Percentiles rank a stretch among this genome's conserved stretches.
phyloP scores from a whole-genome alignment of 2,113 vertebrate species.

The Myrmecobius fasciatus region DNA sequence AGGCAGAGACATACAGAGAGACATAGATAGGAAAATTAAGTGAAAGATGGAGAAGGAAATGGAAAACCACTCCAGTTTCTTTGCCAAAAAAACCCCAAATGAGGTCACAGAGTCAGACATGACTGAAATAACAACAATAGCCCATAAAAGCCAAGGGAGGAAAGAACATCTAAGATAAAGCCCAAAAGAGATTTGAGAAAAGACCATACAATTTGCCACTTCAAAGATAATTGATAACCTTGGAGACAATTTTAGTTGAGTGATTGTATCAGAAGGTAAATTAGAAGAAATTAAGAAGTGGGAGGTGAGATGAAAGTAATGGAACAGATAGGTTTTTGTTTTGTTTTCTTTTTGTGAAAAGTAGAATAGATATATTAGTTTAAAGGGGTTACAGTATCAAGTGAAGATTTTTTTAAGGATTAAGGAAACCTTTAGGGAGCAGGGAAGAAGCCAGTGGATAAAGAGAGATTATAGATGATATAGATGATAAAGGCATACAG shows the following conservation, averaged over 20 bases:
- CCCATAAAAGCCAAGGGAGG: neutral
- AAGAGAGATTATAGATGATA: neutral
- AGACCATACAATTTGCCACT: neutral
- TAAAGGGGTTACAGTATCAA: neutral
- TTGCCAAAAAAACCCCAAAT: neutral
- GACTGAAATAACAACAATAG: neutral
- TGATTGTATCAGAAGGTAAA: neutral
- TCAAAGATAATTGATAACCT: neutral
- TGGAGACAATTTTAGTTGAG: neutral
- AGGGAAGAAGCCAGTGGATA: neutral
- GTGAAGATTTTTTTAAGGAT: neutral
- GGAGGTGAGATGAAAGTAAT: neutral
- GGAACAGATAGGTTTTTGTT: neutral
- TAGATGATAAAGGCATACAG: neutral
- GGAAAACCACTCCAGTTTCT: neutral
- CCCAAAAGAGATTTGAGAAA: neutral
- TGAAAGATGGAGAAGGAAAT: neutral
- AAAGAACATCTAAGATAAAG: neutral
- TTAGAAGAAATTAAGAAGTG: neutral
- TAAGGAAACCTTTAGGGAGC: neutral
- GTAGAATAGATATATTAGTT: neutral
- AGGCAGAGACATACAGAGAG: neutral
- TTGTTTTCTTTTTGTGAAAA: neutral
- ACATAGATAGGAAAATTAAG: neutral
- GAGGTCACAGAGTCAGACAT: neutral